Conservation (phyloP, 2,888 invertebrate genomes). For the Coelogynopora nodosa region DNA sequence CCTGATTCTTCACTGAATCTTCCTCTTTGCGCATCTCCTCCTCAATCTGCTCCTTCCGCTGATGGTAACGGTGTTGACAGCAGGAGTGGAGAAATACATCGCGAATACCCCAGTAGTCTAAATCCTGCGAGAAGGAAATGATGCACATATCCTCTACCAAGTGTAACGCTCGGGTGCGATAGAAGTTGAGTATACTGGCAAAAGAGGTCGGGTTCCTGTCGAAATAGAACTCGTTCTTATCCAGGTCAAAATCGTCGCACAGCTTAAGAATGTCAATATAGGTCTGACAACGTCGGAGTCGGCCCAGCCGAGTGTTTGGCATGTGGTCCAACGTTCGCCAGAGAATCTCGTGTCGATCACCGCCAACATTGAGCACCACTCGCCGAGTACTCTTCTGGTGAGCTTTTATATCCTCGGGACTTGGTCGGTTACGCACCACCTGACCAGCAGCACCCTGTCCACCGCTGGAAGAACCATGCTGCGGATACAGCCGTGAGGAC, state of each 20-base stretch:
- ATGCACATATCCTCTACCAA: constrained; percentile 98
- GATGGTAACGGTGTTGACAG: constrained; percentile 97
- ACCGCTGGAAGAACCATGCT: neutral
- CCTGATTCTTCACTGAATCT: constrained; percentile 83
- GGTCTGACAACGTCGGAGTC: constrained; percentile 64
- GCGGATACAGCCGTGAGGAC: neutral
- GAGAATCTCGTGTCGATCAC: constrained; percentile 85
- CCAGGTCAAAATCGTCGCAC: constrained; percentile 92
- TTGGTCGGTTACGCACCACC: neutral
- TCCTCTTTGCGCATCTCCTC: constrained; percentile 98
- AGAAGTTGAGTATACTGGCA: constrained; percentile 88
- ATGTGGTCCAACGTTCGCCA: constrained; percentile 89
- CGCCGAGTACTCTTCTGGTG: constrained; percentile 55
- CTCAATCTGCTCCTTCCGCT: constrained; percentile 92
- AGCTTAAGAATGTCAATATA: constrained; percentile 72
- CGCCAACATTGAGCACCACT: constrained; percentile 90
- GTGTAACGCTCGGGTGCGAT: constrained; percentile 93
- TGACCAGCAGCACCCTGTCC: neutral
- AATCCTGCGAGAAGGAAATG: constrained; percentile 92
- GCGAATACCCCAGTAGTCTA: constrained; percentile 97
- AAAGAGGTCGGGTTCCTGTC: constrained; percentile 96
- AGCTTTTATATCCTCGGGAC: neutral
- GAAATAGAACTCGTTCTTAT: constrained; percentile 97
- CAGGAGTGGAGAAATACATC: constrained; percentile 94
- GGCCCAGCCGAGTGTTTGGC: constrained; percentile 87